Conservation (phyloP, 2,113 vertebrate genomes). For the Marmota flaviventris region DNA sequence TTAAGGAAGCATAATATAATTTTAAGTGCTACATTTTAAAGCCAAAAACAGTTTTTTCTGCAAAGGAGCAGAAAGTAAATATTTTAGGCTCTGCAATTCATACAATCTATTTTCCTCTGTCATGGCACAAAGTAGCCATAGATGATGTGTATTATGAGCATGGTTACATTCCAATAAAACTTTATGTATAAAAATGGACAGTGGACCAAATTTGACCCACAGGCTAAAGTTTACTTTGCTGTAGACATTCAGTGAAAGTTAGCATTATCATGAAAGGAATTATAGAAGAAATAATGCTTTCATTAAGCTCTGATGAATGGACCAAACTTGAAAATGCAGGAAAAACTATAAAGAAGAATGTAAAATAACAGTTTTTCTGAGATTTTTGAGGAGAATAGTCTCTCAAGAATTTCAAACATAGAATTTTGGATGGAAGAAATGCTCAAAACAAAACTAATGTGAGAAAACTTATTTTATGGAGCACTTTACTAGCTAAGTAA, state of each 20-base stretch:
- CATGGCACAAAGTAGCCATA: not conserved
- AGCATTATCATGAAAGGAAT: not conserved
- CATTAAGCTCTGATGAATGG: not conserved
- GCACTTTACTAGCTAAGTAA: constrained; percentile 1
- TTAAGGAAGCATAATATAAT: constrained; percentile 12
- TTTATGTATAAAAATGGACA: constrained; percentile 28
- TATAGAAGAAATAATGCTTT: not conserved
- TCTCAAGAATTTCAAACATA: not conserved
- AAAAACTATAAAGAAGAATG: not conserved
- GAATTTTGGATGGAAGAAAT: not conserved
- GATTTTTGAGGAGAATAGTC: not conserved
- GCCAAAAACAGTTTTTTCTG: not conserved
- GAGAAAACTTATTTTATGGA: not conserved
- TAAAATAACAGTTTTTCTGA: constrained; percentile 31
- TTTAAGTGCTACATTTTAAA: constrained; percentile 41
- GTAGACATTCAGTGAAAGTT: not conserved
- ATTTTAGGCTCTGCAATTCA: constrained; percentile 8
- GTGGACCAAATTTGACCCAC: not conserved
- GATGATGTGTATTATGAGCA: not conserved
- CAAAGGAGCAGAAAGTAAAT: constrained; percentile 36
- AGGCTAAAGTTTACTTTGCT: not conserved
- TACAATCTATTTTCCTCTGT: not conserved
- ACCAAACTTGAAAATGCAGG: not conserved
- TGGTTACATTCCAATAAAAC: not conserved
- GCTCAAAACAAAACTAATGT: not conserved